Base-by-base conservation (phyloP, 2,888 invertebrate genomes). In the Clivina fossor region DNA sequence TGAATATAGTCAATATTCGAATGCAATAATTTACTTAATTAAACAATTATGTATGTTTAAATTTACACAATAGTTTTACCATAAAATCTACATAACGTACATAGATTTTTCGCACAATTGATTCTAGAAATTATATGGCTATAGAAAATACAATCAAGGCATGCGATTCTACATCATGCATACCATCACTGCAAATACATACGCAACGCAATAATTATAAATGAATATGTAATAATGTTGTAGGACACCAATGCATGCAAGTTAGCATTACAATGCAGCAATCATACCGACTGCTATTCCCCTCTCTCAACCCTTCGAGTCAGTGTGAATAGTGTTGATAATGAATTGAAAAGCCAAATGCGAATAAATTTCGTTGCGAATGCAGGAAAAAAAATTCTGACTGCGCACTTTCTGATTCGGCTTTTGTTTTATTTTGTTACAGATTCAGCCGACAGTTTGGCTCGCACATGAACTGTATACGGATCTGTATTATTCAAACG, bases 41-140 rank as follows among this genome's bases (percentile, higher is more conserved):
- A 53, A 53, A 43, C 40, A 53, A 44, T 44, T 44, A 32, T 40
- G 44, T 53, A 44, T 53, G 44, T 35, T 44, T n/a, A n/a, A n/a
- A n/a, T 53, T 53, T 50, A 18, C 44, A 44, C n/a, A n/a, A n/a
- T n/a, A n/a, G n/a, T n/a, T n/a, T n/a, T n/a, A n/a, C n/a, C n/a
- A n/a, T n/a, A n/a, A n/a, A n/a, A n/a, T n/a, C n/a, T n/a, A n/a
- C n/a, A n/a, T n/a, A n/a, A n/a, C n/a, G n/a, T n/a, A n/a, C n/a
- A n/a, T n/a, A 26, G 2, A 44, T 53, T 53, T 53, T 53, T 43
- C 53, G 53, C 53, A 44, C 53, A 53, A 53, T 53, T 53, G 53
- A 53, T 43, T 53, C 37, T 26, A 53, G 43, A 53, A 53, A 53
- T 53, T 53, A 53, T 53, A 44, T 38, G 30, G 47, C 22, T 47